phyloP scores from a whole-genome alignment of 35 echinoderm and acorn worm species.

The Lytechinus pictus region DNA sequence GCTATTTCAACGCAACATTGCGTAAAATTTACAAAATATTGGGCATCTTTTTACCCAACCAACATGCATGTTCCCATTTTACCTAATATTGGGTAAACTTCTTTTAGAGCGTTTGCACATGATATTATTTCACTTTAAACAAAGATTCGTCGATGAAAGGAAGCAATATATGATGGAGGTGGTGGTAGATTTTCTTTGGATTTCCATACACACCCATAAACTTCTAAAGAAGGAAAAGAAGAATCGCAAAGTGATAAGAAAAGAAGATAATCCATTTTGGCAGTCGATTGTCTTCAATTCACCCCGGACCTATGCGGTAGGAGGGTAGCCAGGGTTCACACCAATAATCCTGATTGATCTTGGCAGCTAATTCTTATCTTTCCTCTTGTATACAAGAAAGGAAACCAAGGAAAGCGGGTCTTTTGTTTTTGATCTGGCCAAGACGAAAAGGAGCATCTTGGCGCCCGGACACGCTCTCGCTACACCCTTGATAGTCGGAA shows the following conservation, averaged over 20 bases:
- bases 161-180: no score
- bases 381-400: background rate
- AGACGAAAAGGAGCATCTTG: background rate
- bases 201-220: no score
- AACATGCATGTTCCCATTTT: no score
- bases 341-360: background rate
- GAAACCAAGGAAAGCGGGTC: background rate
- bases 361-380: slow-evolving; percentile 11
- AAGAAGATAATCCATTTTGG: background rate
- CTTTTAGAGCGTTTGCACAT: no score
- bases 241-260: background rate
- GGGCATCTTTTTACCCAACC: no score
- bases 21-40: no score
- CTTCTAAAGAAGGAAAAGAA: background rate
- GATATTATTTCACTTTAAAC: no score
- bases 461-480: background rate
- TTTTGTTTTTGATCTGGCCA: background rate
- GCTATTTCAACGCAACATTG: no score
- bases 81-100: no score
- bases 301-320: background rate
- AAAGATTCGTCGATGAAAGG: no score
- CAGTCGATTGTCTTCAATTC: background rate
- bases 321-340: background rate
- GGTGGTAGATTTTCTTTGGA: no score
- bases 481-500: background rate